These are phyloP conservation scores for Chlorocebus sabaeus DNA, from an alignment of 2,113 vertebrate genomes.

Conservation along the genomic window DNA sequence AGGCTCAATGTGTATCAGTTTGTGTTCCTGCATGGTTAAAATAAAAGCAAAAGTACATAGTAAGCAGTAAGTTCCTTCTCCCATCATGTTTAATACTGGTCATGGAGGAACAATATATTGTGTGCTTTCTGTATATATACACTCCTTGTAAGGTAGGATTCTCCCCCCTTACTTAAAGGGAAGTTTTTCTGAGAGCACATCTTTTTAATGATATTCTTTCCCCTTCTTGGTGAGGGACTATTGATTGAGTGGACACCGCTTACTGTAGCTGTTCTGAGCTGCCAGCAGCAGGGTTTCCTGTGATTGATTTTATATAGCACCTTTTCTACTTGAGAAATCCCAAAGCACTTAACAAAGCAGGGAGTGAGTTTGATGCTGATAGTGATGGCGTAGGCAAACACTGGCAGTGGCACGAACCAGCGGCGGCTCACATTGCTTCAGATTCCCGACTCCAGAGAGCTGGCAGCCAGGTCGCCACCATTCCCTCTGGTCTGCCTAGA, in stretches of 20 bases:
- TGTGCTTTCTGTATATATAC: background rate
- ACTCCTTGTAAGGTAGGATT: background rate
- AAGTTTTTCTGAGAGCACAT: conserved; percentile 69
- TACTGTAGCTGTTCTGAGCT: conserved; percentile 58
- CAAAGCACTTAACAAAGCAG: conserved; percentile 68
- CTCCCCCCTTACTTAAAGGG: background rate
- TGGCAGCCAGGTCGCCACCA: background rate
- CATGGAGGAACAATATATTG: background rate
- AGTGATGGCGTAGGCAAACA: background rate
- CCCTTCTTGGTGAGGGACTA: conserved; percentile 60
- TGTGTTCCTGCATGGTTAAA: background rate
- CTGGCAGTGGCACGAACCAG: fast-evolving
- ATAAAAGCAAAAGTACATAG: background rate
- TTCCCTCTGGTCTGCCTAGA: background rate
- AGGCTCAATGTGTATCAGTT: background rate
- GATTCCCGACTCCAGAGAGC: background rate
- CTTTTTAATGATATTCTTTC: conserved; percentile 65
- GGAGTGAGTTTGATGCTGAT: conserved; percentile 39
- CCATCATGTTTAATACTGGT: background rate
- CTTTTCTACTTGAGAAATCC: conserved; percentile 73
- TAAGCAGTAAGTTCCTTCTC: background rate
- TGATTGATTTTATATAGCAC: conserved; percentile 76
- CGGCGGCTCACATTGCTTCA: background rate
- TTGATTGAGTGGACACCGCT: conserved; percentile 69
- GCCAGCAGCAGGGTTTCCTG: conserved; percentile 55